These are phyloP conservation scores for Ictalurus furcatus DNA, from an alignment of 2,113 vertebrate species.

Conservation along the genomic window DNA sequence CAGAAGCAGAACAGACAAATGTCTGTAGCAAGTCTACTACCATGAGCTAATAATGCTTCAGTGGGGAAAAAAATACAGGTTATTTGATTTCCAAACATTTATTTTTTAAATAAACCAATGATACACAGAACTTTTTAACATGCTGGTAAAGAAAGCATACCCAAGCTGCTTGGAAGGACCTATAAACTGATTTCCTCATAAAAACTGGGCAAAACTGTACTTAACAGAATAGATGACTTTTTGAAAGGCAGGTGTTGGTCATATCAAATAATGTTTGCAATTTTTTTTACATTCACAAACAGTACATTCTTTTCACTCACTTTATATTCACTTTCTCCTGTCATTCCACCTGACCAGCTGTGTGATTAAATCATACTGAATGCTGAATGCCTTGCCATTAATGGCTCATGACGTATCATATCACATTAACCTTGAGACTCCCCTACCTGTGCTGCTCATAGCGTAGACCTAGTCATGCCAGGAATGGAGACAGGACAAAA, in stretches of 20 bases:
- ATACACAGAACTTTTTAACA: not conserved
- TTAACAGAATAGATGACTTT: not conserved
- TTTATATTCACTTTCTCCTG: not conserved
- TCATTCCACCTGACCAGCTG: not conserved
- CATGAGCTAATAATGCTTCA: not conserved
- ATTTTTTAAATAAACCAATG: not conserved
- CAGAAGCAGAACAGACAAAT: not conserved
- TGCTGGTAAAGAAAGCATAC: not conserved
- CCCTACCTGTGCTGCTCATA: slow-evolving; percentile 30
- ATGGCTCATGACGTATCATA: slow-evolving; percentile 37
- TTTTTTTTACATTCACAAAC: not conserved
- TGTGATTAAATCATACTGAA: slow-evolving; percentile 1
- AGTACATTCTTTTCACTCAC: not conserved
- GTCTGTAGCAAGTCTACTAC: not conserved
- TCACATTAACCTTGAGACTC: slow-evolving; percentile 34
- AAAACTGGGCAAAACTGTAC: not conserved
- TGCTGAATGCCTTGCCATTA: not conserved
- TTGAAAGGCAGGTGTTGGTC: not conserved
- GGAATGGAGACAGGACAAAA: slow-evolving; percentile 47
- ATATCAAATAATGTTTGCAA: not conserved
- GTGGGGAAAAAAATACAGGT: not conserved
- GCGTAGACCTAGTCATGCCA: slow-evolving; percentile 29
- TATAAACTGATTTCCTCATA: not conserved
- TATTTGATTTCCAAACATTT: not conserved
- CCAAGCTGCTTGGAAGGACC: not conserved